Percentiles rank a stretch among this genome's conserved stretches.
Evolutionary conservation across 1,140 invertebrate species (phyloP).

Genomic region (Manduca sexta): DNA sequence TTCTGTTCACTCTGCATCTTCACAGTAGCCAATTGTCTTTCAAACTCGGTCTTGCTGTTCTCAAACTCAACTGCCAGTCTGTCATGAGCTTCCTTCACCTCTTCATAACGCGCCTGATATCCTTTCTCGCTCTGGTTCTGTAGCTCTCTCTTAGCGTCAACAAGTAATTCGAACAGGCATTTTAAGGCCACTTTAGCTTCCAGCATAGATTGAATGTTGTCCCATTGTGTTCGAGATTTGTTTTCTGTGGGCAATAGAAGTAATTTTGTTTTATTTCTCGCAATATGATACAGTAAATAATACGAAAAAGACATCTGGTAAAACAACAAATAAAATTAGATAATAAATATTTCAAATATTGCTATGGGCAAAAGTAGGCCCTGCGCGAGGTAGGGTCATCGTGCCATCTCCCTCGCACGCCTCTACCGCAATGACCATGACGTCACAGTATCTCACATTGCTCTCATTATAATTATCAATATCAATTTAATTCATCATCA

Average conservation of each 20-base stretch:
- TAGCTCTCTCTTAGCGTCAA: slow-evolving; percentile 70
- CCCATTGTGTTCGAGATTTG: slow-evolving; percentile 75
- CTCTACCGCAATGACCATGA: no score
- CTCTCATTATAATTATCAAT: no score
- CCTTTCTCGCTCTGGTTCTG: slow-evolving; percentile 62
- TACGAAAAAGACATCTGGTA: no score
- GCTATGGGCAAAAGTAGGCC: no score
- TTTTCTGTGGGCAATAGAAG: slow-evolving; percentile 65
- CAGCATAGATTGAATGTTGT: slow-evolving; percentile 77
- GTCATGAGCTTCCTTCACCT: slow-evolving; percentile 69
- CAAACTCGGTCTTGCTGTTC: slow-evolving; percentile 46
- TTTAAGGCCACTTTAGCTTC: slow-evolving; percentile 79
- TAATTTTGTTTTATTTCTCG: no score
- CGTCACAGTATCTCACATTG: no score
- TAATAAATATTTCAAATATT: no score
- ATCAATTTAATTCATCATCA: no score
- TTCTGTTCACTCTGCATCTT: slow-evolving; percentile 56
- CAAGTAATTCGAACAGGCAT: slow-evolving; percentile 74
- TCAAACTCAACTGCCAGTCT: slow-evolving; percentile 52
- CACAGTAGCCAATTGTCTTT: slow-evolving; percentile 38
- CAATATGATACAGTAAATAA: no score
- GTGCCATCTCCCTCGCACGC: no score
- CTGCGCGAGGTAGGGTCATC: no score
- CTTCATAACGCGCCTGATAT: slow-evolving; percentile 66
- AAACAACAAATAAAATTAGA: no score